Conservation (phyloP, 2,113 vertebrate genomes). For the Psammodynastes pulverulentus region DNA sequence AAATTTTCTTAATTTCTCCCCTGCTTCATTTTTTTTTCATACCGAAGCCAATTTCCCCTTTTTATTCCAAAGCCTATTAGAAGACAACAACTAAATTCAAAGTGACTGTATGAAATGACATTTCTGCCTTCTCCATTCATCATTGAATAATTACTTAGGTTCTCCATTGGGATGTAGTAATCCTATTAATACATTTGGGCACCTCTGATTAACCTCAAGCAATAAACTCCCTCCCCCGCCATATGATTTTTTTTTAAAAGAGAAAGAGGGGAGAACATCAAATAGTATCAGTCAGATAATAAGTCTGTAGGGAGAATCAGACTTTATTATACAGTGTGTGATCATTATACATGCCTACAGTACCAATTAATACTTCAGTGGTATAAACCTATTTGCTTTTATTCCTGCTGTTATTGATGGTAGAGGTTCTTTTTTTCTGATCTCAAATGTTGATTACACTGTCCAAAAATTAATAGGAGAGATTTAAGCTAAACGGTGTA, state of each 20-base stretch:
- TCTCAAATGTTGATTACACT: background rate
- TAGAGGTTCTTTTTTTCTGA: background rate
- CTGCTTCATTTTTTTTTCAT: background rate
- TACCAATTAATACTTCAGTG: background rate
- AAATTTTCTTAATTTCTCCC: background rate
- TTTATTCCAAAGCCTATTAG: background rate
- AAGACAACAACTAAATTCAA: constrained; percentile 32
- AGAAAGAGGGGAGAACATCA: background rate
- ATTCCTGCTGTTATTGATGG: background rate
- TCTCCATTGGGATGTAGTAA: constrained; percentile 17
- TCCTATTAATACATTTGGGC: constrained; percentile 14
- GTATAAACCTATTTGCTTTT: background rate
- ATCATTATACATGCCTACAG: background rate
- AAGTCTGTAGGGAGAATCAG: constrained; percentile 5
- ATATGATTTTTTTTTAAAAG: background rate
- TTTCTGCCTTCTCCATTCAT: constrained; percentile 28
- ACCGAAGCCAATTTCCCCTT: background rate
- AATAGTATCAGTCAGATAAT: constrained; percentile 12
- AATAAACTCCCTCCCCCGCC: background rate
- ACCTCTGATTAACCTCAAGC: constrained; percentile 12
- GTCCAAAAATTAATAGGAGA: constrained; percentile 11
- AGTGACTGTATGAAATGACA: constrained; percentile 31
- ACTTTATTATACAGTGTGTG: constrained; percentile 12
- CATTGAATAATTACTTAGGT: constrained; percentile 39
- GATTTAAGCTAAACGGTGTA: constrained; percentile 8